Conservation (phyloP, 2,888 invertebrate genomes). For the Mallateleia sp. region DNA sequence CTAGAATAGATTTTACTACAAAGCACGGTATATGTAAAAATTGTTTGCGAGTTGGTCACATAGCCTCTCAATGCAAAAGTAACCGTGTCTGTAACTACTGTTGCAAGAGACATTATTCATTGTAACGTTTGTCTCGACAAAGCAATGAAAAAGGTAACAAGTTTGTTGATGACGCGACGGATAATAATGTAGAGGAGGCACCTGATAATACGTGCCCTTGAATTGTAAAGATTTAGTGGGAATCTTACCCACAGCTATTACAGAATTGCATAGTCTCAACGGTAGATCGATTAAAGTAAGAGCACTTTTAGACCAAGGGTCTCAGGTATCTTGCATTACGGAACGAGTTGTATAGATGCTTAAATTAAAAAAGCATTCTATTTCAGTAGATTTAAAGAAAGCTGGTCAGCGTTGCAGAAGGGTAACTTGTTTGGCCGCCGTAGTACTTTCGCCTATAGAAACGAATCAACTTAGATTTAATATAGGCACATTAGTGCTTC, state of each 20-base stretch:
- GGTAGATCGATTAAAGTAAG: background rate
- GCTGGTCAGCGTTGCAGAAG: background rate
- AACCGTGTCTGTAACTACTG: background rate
- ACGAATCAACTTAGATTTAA: background rate
- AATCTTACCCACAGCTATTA: background rate
- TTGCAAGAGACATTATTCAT: background rate
- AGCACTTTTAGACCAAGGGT: conserved; percentile 18
- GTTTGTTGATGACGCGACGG: background rate
- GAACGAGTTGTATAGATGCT: background rate
- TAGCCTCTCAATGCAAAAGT: background rate
- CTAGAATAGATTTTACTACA: background rate
- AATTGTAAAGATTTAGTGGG: background rate
- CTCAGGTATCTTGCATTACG: conserved; percentile 3
- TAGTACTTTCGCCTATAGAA: background rate
- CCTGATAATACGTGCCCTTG: background rate
- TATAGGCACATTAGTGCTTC: background rate
- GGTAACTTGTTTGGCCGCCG: background rate
- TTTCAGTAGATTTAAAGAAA: background rate
- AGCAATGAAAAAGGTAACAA: background rate
- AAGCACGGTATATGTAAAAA: background rate
- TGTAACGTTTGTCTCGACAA: background rate
- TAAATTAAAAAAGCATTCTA: background rate
- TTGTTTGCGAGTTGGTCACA: background rate
- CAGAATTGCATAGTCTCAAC: background rate
- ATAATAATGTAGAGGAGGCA: background rate